phyloP scores from a whole-genome alignment of 1,140 invertebrate genomes.

The Trinorchestia longiramus region DNA sequence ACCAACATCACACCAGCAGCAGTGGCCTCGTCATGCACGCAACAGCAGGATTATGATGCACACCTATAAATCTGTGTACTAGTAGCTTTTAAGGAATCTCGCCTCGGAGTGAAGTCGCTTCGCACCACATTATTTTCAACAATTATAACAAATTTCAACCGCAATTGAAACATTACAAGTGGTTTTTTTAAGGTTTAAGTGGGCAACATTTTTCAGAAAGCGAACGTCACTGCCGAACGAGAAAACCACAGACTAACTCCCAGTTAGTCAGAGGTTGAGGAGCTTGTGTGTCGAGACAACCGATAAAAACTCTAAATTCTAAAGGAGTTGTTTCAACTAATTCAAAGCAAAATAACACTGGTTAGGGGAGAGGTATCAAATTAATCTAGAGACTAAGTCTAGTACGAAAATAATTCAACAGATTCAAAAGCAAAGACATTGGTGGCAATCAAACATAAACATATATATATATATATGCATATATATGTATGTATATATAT shows the following conservation, averaged over 20 bases:
- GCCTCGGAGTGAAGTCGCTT: background rate
- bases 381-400: background rate
- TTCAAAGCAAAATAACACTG: background rate
- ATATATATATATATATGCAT: no score
- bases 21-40: background rate
- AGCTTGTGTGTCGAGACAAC: background rate
- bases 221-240: background rate
- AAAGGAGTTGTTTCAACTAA: background rate
- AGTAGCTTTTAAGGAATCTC: background rate
- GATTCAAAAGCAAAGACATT: background rate
- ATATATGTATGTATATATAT: constrained; percentile 52
- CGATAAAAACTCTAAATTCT: background rate
- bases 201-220: background rate
- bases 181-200: background rate
- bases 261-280: background rate
- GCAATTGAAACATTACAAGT: background rate
- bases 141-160: background rate
- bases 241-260: background rate
- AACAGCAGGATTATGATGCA: constrained; percentile 35
- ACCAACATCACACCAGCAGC: constrained; percentile 37
- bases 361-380: background rate
- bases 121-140: background rate
- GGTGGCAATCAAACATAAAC: background rate
- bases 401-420: background rate
- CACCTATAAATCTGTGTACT: constrained; percentile 9